Evolutionary conservation across 2,888 invertebrate genomes (phyloP).

Genomic region (Rhogogaster chlorosoma): DNA sequence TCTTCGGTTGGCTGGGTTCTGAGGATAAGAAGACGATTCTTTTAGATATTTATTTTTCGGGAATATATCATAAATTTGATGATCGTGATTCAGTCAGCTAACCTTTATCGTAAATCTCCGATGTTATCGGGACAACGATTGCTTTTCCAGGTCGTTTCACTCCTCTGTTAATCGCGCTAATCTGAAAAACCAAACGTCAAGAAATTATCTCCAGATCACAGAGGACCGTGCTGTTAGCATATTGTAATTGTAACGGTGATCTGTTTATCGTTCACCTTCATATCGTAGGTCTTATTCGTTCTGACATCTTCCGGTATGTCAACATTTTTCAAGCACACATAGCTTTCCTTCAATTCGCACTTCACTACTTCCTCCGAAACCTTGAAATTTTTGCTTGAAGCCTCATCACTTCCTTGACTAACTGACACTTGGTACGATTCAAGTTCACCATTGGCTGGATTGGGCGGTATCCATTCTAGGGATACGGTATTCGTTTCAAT

Average conservation of each 20-base stretch:
- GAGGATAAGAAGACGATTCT: neutral
- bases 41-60: neutral
- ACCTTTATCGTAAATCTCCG: neutral
- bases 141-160: neutral
- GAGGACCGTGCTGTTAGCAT: neutral
- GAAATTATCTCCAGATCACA: neutral
- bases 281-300: neutral
- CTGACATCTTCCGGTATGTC: neutral
- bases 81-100: neutral
- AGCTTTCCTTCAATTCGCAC: conserved; percentile 59
- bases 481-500: neutral
- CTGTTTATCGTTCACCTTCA: neutral
- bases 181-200: neutral
- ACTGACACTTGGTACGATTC: conserved; percentile 55
- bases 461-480: conserved; percentile 63
- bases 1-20: neutral
- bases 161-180: neutral
- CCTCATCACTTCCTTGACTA: fast-evolving
- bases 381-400: neutral
- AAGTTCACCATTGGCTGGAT: conserved; percentile 63
- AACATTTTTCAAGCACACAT: conserved; percentile 54
- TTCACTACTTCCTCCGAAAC: conserved; percentile 18
- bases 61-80: neutral
- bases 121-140: neutral
- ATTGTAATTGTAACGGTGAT: neutral